Conservation (phyloP, 1,140 invertebrate species). For the Lasioglossum albipes region DNA sequence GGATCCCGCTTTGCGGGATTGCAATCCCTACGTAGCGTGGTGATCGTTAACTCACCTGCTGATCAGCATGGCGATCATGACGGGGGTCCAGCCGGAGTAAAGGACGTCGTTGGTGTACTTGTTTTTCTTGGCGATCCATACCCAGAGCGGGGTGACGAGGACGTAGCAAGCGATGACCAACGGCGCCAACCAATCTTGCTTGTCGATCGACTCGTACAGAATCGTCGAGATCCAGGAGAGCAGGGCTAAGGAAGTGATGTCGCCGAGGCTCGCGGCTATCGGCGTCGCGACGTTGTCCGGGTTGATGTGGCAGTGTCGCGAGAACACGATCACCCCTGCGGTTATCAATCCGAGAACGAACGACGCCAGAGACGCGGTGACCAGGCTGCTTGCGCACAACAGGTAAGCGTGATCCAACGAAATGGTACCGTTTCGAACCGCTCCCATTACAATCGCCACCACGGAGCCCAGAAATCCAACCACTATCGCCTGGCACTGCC, state of each 20-base stretch:
- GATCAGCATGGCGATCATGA: constrained; percentile 87
- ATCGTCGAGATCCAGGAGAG: constrained; percentile 86
- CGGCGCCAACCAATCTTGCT: constrained; percentile 85
- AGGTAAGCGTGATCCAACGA: constrained; percentile 88
- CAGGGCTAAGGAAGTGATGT: constrained; percentile 88
- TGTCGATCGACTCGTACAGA: constrained; percentile 83
- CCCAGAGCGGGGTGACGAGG: constrained; percentile 85
- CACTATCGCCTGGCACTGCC: constrained; percentile 91
- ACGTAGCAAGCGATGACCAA: constrained; percentile 84
- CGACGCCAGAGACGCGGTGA: constrained; percentile 90
- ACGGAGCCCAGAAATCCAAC: constrained; percentile 92
- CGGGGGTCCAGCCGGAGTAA: constrained; percentile 86
- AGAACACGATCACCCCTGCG: constrained; percentile 85
- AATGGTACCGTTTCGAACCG: constrained; percentile 86
- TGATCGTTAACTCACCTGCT: constrained; percentile 80
- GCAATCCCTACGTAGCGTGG: no score
- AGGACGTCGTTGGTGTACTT: constrained; percentile 85
- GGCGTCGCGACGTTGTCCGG: constrained; percentile 95
- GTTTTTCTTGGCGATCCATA: constrained; percentile 85
- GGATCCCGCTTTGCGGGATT: no score
- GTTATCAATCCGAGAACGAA: constrained; percentile 86
- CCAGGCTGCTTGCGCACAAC: constrained; percentile 88
- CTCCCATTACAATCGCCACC: constrained; percentile 90
- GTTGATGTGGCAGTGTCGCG: constrained; percentile 87
- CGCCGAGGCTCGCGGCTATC: constrained; percentile 92